Percentiles rank a stretch among this genome's conserved stretches.
These are phyloP conservation scores for Coptotermes formosanus DNA, from an alignment of 1,140 invertebrate genomes.

Conservation along the genomic window DNA sequence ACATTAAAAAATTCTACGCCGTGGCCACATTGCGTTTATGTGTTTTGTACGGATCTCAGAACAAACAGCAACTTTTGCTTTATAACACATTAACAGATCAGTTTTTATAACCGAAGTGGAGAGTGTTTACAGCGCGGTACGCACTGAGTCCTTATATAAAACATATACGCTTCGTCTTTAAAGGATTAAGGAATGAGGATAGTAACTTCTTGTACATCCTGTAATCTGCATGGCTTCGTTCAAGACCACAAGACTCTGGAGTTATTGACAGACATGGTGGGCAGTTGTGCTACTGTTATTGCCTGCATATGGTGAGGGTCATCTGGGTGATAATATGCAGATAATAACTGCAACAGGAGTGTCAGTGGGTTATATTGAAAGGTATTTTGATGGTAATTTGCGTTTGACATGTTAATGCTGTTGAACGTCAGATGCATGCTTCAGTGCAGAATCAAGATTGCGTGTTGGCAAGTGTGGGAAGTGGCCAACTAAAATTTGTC, in stretches of 20 bases:
- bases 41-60: too few relatives aligned
- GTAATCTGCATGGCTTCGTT: too few relatives aligned
- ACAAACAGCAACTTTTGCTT: too few relatives aligned
- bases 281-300: background rate
- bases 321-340: background rate
- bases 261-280: background rate
- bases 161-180: too few relatives aligned
- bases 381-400: slow-evolving; percentile 9
- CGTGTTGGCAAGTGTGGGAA: background rate
- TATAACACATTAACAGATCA: too few relatives aligned
- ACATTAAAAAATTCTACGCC: too few relatives aligned
- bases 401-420: background rate
- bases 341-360: background rate
- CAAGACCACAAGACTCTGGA: background rate
- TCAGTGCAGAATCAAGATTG: background rate
- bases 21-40: too few relatives aligned
- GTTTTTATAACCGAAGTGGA: too few relatives aligned
- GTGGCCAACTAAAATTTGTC: background rate
- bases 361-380: background rate
- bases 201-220: too few relatives aligned
- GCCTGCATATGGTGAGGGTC: background rate
- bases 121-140: too few relatives aligned
- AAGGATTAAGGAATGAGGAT: too few relatives aligned
- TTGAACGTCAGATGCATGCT: background rate
- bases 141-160: too few relatives aligned